Conservation (phyloP, 92 coral and sea anemone genomes). For the Chrysogorgia sp. region DNA sequence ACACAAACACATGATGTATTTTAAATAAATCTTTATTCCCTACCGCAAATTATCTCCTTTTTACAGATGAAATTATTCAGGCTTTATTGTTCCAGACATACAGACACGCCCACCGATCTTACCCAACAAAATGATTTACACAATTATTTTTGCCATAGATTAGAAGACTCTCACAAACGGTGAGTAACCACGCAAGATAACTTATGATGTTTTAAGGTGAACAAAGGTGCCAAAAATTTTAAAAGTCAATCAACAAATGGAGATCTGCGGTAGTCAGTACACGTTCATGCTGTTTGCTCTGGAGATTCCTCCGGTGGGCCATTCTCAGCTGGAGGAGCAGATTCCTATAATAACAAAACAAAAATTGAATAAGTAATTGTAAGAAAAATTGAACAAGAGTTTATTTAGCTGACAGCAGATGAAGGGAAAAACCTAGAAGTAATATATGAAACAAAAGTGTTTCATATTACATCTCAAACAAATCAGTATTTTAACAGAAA, state of each 20-base stretch:
- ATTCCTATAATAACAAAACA: slow-evolving; percentile 16
- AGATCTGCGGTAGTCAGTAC: slow-evolving; percentile 19
- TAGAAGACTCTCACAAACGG: slow-evolving; percentile 5
- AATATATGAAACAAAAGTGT: neutral
- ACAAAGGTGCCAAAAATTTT: slow-evolving; percentile 6
- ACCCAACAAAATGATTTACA: slow-evolving; percentile 3
- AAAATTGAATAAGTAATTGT: neutral
- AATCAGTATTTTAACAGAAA: too few species aligned
- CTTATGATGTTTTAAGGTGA: slow-evolving; percentile 35
- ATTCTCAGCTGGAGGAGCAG: slow-evolving; percentile 46
- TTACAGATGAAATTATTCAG: slow-evolving; percentile 41
- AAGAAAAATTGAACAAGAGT: neutral
- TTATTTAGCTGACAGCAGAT: neutral
- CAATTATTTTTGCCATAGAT: neutral
- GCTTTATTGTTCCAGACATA: slow-evolving; percentile 9
- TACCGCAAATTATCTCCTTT: slow-evolving; percentile 39
- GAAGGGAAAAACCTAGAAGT: neutral
- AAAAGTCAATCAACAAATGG: slow-evolving; percentile 34
- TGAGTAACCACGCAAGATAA: slow-evolving; percentile 26
- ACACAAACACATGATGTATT: neutral
- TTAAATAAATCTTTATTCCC: slow-evolving; percentile 48
- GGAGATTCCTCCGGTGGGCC: slow-evolving; percentile 47
- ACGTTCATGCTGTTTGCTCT: slow-evolving; percentile 23
- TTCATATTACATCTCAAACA: too few species aligned
- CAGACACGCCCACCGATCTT: slow-evolving; percentile 22